Conservation (phyloP, 2,888 invertebrate genomes). For the Trichopoda pennipes region DNA sequence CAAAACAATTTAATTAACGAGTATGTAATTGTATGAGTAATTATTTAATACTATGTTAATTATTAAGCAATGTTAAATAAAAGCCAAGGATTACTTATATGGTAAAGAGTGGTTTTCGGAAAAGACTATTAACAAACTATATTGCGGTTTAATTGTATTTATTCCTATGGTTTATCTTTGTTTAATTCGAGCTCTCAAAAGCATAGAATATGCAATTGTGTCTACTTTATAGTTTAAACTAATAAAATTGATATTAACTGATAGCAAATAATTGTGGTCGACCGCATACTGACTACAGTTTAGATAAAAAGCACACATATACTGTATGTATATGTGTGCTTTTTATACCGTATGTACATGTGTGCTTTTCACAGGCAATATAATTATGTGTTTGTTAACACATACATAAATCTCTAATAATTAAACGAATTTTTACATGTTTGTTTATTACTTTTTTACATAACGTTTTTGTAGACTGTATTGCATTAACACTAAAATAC, state of each 20-base stretch:
- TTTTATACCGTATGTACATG: no score
- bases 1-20: no score
- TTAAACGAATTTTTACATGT: not conserved
- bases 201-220: not conserved
- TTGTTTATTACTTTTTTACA: slow-evolving; percentile 1
- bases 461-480: not conserved
- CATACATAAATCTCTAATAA: not conserved
- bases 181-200: not conserved
- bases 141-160: slow-evolving; percentile 20
- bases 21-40: no score
- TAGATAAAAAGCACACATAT: not conserved
- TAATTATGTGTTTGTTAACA: not conserved
- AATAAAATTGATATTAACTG: slow-evolving; percentile 59
- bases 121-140: slow-evolving; percentile 10
- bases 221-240: slow-evolving; percentile 28
- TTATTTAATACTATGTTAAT: not conserved
- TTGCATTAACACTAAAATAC: not conserved
- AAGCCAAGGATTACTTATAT: not conserved
- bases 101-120: not conserved
- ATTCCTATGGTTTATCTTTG: slow-evolving; percentile 1
- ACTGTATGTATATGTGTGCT: no score
- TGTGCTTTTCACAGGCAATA: no score
- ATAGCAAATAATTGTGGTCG: slow-evolving; percentile 62
- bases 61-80: not conserved
- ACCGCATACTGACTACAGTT: slow-evolving; percentile 46